Evolutionary conservation across 2,888 invertebrate species (phyloP).

Genomic region (Didymodactylos carnosus): DNA sequence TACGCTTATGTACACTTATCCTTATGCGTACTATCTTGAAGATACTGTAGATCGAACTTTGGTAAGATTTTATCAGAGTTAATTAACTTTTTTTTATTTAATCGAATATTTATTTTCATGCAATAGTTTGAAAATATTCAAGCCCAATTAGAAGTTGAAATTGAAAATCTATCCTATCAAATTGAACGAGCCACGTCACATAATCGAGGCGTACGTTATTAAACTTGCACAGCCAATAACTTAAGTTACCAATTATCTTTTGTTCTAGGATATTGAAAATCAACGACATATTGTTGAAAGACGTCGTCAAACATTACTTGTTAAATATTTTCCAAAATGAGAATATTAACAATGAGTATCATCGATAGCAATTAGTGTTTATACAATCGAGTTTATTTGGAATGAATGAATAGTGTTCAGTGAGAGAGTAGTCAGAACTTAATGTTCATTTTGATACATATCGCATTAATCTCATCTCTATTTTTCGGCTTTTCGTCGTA

Average conservation of each 20-base stretch:
- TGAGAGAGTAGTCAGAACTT: no score
- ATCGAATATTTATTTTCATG: background rate
- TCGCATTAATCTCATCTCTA: no score
- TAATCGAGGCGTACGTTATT: constrained; percentile 60
- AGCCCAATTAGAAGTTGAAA: constrained; percentile 93
- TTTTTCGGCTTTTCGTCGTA: no score
- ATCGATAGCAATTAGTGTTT: no score
- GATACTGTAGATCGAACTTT: constrained; percentile 73
- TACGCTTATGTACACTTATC: constrained; percentile 94
- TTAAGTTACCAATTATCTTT: background rate
- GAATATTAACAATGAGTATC: no score
- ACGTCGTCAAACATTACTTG: constrained; percentile 73
- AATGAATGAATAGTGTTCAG: no score
- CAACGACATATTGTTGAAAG: constrained; percentile 99
- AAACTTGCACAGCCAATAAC: background rate
- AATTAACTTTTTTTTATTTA: no score
- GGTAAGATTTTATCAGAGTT: constrained; percentile 22
- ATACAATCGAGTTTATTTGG: no score
- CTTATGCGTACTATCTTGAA: constrained; percentile 95
- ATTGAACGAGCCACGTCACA: constrained; percentile 93
- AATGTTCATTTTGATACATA: no score
- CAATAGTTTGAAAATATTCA: constrained; percentile 53
- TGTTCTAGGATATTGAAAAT: constrained; percentile 52
- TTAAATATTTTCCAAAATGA: constrained; percentile 58
- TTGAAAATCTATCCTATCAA: constrained; percentile 97